Percentiles rank a stretch among this genome's conserved stretches.
Evolutionary conservation across 2,797 vertebrate genomes (phyloP).

Genomic region (Sardinella longiceps): DNA sequence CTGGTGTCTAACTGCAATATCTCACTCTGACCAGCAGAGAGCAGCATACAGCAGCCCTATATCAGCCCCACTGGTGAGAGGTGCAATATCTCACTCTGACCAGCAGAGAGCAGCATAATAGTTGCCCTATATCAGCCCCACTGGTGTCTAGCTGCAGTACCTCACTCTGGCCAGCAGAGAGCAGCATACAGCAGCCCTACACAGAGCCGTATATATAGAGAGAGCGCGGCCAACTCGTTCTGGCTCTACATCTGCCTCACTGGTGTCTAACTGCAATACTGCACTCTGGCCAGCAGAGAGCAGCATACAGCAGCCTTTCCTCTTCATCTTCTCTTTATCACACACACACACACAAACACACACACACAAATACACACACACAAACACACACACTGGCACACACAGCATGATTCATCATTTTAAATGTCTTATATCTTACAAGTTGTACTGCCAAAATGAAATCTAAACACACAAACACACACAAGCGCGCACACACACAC

Average conservation of each 20-base stretch:
- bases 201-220: too few species aligned
- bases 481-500: background rate
- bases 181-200: background rate
- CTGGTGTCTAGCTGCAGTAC: background rate
- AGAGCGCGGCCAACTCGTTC: too few species aligned
- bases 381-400: slow-evolving; percentile 69
- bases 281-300: background rate
- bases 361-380: slow-evolving; percentile 66
- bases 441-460: slow-evolving; percentile 33
- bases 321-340: background rate
- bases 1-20: background rate
- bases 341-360: too few species aligned
- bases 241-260: too few species aligned
- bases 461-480: background rate
- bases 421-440: background rate
- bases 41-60: background rate
- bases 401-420: slow-evolving; percentile 65
- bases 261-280: background rate
- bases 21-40: background rate
- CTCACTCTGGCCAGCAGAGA: background rate
- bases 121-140: too few species aligned
- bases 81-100: too few species aligned
- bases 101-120: too few species aligned
- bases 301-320: background rate
- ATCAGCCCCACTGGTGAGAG: background rate